A percentile compares a stretch with the other conserved stretches of the same genome.
Conservation (phyloP, 2,113 vertebrate genomes). For the Cyphomyrus plagiostoma region DNA sequence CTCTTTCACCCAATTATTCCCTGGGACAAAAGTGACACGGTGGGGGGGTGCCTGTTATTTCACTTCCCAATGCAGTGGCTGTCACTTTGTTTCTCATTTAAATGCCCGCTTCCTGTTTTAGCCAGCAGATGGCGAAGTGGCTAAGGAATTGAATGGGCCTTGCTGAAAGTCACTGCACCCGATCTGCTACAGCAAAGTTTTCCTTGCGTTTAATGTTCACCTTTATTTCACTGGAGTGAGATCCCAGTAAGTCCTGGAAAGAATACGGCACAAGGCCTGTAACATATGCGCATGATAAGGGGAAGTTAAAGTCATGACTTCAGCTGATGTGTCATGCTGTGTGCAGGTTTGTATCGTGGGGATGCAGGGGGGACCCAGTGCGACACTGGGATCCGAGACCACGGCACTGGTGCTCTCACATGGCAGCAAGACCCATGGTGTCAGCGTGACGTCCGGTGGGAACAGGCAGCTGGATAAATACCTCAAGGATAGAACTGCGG, state of each 20-base stretch:
- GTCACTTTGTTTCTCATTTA: conserved; percentile 36
- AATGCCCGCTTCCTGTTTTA: background rate
- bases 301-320: background rate
- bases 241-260: background rate
- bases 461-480: background rate
- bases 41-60: conserved; percentile 45
- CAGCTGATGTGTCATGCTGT: background rate
- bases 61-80: conserved; percentile 42
- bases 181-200: background rate
- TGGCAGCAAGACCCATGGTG: background rate
- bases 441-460: background rate
- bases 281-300: background rate
- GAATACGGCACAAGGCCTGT: background rate
- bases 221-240: background rate
- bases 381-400: background rate
- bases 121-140: background rate
- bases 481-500: background rate
- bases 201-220: background rate
- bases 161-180: background rate
- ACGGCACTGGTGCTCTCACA: background rate
- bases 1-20: conserved; percentile 43
- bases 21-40: conserved; percentile 46
- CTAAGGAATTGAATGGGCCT: background rate
- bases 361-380: background rate
- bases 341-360: background rate